Evolutionary conservation across 2,797 vertebrate species (phyloP), one percentile per base, ranked within the genome.

Genomic region (Rhodeus uyekii): DNA sequence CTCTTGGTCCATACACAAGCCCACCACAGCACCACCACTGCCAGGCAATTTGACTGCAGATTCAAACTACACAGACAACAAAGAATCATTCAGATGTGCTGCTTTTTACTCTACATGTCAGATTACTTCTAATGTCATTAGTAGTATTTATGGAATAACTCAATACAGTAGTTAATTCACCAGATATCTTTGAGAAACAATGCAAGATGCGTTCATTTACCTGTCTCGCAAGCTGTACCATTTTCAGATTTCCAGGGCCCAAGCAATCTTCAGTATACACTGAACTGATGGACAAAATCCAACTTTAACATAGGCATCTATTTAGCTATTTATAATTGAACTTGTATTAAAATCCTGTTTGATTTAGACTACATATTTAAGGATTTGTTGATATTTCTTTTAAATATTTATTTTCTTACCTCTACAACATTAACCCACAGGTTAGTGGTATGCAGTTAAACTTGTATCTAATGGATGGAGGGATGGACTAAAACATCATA

Each of bases 41-140:
- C 95, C 95, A 3, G 95, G 95, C 53, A 96, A 86, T 89, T 96
- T 96, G 88, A 94, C 95, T 0, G 94, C 93, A 1, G 94, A 95
- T 44, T 93, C 94, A 87, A 94, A 95, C 95, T 96, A 24, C 67
- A 80, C n/a, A 78, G 13, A 89, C 38, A 84, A 63, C 48, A 65
- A 69, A 53, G 32, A 42, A 24, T 27, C 50, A 39, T 39, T 74
- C 8, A 39, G 22, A 58, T 19, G 8, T 19, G 14, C 34, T 27
- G 50, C n/a, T 39, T 58, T 9, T 77, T 67, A n/a, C 38, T 32
- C 27, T 22, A 32, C 3, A 82, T 13, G 76, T 77, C 64, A 48
- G 16, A 73, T 36, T 24, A 39, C 48, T 36, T 74, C 22, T 39
- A 24, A 9, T 74, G 13, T 18, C 16, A 19, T 29, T 48, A 22